Evolutionary conservation across 30 jellyfish, hydroid and myxozoan species (phyloP).

Genomic region (Hydractinia symbiolongicarpus): DNA sequence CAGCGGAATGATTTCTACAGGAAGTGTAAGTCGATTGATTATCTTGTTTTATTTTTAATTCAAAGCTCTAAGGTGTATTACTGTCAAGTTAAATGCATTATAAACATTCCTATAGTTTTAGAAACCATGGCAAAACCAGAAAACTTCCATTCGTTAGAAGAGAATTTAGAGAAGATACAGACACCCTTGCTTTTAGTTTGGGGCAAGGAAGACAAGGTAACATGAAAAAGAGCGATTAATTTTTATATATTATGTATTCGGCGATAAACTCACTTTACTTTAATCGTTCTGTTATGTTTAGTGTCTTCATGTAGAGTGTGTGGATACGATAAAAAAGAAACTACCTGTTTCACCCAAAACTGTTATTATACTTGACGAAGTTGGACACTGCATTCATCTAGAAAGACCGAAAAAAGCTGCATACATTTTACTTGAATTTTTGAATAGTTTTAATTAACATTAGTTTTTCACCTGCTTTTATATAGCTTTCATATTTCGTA

Average conservation of each 20-base stretch:
- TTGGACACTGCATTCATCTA: constrained; percentile 58
- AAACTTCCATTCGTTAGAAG: constrained; percentile 26
- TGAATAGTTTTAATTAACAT: background rate
- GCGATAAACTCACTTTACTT: background rate
- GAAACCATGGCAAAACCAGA: constrained; percentile 27
- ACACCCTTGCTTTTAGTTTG: constrained; percentile 39
- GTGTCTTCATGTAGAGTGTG: constrained; percentile 50
- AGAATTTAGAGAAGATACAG: constrained; percentile 28
- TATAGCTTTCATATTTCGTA: no score
- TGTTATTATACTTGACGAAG: constrained; percentile 45
- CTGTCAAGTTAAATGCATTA: no score
- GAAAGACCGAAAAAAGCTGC: constrained; percentile 74
- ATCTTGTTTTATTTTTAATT: background rate
- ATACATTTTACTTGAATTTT: constrained; percentile 35
- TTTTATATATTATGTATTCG: background rate
- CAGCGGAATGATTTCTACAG: constrained; percentile 36
- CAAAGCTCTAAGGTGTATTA: background rate
- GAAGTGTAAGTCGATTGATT: constrained; percentile 28
- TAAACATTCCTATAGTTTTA: constrained; percentile 30
- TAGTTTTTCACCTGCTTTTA: no score
- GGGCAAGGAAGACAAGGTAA: constrained; percentile 71
- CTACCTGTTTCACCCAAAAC: constrained; percentile 32
- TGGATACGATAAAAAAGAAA: constrained; percentile 42
- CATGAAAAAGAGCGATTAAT: background rate
- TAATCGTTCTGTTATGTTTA: background rate